Conservation (phyloP, 2,797 vertebrate genomes). For the Eospalax fontanierii region DNA sequence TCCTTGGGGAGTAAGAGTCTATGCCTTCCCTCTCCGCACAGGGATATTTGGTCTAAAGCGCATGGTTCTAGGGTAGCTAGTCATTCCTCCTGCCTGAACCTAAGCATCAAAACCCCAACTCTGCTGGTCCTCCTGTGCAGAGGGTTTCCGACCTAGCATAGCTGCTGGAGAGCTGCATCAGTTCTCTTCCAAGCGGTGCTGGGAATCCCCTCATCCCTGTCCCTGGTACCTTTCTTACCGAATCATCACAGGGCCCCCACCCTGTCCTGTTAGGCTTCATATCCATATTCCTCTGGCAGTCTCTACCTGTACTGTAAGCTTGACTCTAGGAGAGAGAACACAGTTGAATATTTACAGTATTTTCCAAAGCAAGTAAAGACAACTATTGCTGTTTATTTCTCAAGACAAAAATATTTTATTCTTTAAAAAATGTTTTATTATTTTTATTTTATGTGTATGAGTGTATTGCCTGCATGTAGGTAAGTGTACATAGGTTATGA, state of each 20-base stretch:
- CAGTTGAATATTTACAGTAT: not conserved
- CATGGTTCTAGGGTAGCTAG: not conserved
- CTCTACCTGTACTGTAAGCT: not conserved
- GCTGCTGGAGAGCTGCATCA: not conserved
- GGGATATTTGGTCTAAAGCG: not conserved
- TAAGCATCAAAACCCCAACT: not conserved
- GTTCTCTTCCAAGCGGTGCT: not conserved
- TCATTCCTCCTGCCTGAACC: not conserved
- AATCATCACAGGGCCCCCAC: not conserved
- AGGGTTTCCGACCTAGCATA: not conserved
- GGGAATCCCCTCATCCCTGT: fast-evolving
- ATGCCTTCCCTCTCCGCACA: not conserved
- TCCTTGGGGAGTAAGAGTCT: not conserved
- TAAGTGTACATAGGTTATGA: too few species aligned
- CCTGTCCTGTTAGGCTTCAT: not conserved
- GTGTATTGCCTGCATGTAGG: too few species aligned
- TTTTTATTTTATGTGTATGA: too few species aligned
- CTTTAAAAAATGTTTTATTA: not conserved
- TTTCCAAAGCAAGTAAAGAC: not conserved
- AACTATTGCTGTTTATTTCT: not conserved
- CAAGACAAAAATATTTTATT: not conserved
- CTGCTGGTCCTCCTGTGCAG: not conserved
- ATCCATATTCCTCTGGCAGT: not conserved
- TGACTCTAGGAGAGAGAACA: not conserved
- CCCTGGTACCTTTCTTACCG: not conserved